Percentiles rank a stretch among this genome's conserved stretches.
These are phyloP conservation scores for Myiotriccus ornatus DNA, from an alignment of 2,797 vertebrate genomes.

Conservation along the genomic window DNA sequence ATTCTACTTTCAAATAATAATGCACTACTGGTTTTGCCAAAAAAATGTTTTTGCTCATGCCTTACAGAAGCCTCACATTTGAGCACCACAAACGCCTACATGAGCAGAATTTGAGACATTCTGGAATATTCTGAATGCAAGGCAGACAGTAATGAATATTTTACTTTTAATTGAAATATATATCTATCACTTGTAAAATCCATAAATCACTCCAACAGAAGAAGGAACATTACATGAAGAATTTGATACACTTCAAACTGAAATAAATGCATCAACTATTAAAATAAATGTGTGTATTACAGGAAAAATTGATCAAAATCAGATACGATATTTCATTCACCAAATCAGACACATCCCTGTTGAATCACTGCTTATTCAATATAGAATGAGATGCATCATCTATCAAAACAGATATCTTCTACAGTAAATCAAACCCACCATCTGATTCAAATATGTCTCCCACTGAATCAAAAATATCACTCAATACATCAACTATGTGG, in stretches of 20 bases:
- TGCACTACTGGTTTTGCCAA: background rate
- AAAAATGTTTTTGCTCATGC: background rate
- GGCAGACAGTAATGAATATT: slow-evolving; percentile 43
- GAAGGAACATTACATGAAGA: slow-evolving; percentile 49
- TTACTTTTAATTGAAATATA: slow-evolving; percentile 70
- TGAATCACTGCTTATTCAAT: slow-evolving; percentile 76
- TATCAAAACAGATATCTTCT: slow-evolving; percentile 71
- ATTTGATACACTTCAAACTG: slow-evolving; percentile 69
- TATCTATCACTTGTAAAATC: slow-evolving; percentile 45
- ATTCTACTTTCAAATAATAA: background rate
- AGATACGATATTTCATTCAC: slow-evolving; percentile 74
- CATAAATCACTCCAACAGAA: slow-evolving; percentile 70
- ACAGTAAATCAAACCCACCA: slow-evolving; percentile 73
- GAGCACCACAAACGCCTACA: background rate
- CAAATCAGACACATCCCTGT: slow-evolving; percentile 71
- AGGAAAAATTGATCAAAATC: slow-evolving; percentile 77
- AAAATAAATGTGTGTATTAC: slow-evolving; percentile 76
- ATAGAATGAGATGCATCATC: slow-evolving; percentile 71
- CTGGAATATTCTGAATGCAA: background rate
- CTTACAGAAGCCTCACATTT: background rate
- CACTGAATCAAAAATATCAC: slow-evolving; percentile 71
- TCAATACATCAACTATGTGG: slow-evolving; percentile 65
- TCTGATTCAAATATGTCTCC: slow-evolving; percentile 64
- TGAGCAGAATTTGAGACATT: background rate
- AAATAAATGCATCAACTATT: slow-evolving; percentile 75